Evolutionary conservation across 64 coral and sea anemone species (phyloP), one percentile per base, ranked within the genome.

Genomic region (Actinia equina): DNA sequence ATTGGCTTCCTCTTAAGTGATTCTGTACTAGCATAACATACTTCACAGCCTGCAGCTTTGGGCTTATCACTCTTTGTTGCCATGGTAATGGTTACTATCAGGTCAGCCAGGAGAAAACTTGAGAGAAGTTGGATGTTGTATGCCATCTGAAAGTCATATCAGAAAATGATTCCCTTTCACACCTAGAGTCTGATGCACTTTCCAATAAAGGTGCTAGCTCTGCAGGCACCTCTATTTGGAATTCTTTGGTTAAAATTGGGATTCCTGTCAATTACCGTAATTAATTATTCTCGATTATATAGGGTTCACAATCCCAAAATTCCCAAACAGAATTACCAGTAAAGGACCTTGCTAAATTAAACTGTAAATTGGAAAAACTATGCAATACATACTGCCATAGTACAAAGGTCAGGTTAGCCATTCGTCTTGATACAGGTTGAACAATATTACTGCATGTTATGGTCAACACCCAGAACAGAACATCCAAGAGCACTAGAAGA

Each of bases 361-460:
- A 7, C 7, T 49, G 7, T 49, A 49, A 7, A 49, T 49, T 49
- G 2, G 7, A 49, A 49, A 49, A 49, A 49, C 45, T 49, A 5
- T 37, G 53, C 4, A 22, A 58, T 44, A 17, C 59, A 17, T 88
- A n/a, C 97, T 99, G 97, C 97, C 97, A 99, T 6, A 93, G 45
- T 8, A 99, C 91, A 93, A 95, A 99, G 3, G 97, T 79, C 56
- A 99, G 83, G 42, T 99, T 99, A 19, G 93, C 94, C 44, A 95
- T 79, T 53, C 93, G 83, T 79, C 97, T 99, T 14, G 97, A 99
- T 25, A 99, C 89, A 52, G 88, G 93, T n/a, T 57, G 83, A 56
- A 94, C 59, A 18, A 86, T 91, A 70, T 83, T 22, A 56, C 85
- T 23, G 80, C 86, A 93, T 55, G 30, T 30, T 18, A 87, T 54